phyloP scores from a whole-genome alignment of 2,797 vertebrate genomes.

The Phrynocephalus forsythii region DNA sequence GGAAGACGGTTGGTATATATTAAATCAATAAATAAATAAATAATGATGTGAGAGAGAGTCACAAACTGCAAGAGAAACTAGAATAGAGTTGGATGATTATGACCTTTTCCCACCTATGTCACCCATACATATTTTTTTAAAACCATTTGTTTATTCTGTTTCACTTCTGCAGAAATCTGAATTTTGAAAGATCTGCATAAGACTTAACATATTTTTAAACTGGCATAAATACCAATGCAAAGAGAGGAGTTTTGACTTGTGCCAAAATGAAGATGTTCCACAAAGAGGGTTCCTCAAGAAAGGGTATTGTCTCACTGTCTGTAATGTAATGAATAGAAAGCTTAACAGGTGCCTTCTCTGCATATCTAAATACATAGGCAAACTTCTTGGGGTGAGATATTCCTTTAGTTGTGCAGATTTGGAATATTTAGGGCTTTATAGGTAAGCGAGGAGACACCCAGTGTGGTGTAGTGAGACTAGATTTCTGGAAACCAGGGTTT shows the following conservation, averaged over 20 bases:
- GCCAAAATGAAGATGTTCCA: neutral
- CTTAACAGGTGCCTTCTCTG: too few species aligned
- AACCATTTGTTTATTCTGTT: neutral
- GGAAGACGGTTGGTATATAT: too few species aligned
- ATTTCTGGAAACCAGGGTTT: too few species aligned
- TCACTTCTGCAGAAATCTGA: neutral
- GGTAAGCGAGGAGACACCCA: too few species aligned
- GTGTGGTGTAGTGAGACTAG: too few species aligned
- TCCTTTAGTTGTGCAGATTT: too few species aligned
- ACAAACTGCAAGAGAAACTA: neutral
- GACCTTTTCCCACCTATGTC: neutral
- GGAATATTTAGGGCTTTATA: too few species aligned
- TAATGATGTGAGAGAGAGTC: slow-evolving; percentile 7
- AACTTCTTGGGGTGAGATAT: too few species aligned
- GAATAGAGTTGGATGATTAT: neutral
- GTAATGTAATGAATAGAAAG: too few species aligned
- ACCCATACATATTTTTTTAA: neutral
- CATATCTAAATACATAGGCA: too few species aligned
- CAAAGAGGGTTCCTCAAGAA: neutral
- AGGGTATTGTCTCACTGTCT: too few species aligned
- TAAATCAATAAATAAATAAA: neutral
- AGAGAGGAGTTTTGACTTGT: too few species aligned
- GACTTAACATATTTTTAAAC: neutral
- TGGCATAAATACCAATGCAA: neutral
- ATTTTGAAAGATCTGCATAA: neutral